phyloP scores from a whole-genome alignment of 2,888 invertebrate species.

The Aplocera efformata region DNA sequence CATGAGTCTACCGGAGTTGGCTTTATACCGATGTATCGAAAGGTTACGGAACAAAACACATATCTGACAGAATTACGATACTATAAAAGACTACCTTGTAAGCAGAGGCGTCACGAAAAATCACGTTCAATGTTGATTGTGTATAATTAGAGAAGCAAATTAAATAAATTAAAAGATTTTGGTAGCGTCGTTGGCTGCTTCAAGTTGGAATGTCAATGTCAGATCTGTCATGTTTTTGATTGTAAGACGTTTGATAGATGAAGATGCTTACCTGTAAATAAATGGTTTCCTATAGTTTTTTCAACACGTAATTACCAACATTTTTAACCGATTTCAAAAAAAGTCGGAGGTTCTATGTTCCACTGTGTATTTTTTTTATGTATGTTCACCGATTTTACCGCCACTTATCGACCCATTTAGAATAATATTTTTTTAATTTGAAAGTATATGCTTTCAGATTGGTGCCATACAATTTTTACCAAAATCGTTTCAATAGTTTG shows the following conservation, averaged over 20 bases:
- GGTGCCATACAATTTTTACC: no score
- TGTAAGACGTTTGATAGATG: neutral
- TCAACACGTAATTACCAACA: no score
- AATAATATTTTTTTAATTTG: no score
- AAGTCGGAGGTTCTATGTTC: no score
- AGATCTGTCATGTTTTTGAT: conserved; percentile 27
- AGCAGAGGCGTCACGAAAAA: conserved; percentile 64
- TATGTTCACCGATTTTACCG: no score
- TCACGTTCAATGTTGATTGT: conserved; percentile 63
- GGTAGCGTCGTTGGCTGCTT: conserved; percentile 44
- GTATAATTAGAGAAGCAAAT: conserved; percentile 72
- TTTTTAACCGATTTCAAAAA: no score
- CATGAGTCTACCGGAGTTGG: conserved; percentile 34
- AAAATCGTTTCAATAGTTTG: no score
- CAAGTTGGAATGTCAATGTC: conserved; percentile 62
- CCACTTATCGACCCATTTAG: no score
- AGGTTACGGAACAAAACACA: conserved; percentile 63
- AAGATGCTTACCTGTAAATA: no score
- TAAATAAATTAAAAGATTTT: conserved; percentile 64
- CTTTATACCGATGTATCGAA: conserved; percentile 39
- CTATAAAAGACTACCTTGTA: conserved; percentile 76
- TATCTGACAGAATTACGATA: conserved; percentile 63
- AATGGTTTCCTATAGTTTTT: no score
- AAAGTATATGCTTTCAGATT: no score
- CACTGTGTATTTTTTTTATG: no score